Base-by-base conservation (phyloP, 2,797 vertebrate species). In the Trachops cirrhosus region DNA sequence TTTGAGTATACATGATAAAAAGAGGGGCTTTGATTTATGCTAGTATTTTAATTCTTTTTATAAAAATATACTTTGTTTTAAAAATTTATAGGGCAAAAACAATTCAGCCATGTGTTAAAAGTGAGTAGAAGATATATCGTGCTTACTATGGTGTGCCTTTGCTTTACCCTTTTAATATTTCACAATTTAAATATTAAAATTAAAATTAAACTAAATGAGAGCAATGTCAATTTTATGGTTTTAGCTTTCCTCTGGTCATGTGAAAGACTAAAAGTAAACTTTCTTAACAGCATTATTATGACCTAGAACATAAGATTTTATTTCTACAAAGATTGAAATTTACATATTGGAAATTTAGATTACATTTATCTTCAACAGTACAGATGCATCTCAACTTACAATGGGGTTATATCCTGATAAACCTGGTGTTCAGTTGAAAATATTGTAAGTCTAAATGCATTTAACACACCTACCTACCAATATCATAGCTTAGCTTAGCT, bases 121-220 rank as follows among this genome's bases (percentile, higher is more conserved):
- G 37, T 77, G 15, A 37, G 0, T 86, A 9, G 19, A 50, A 2
- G 48, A 67, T 37, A 57, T 6, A 44, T 22, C 34, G 18, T 52
- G 39, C 34, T 46, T 94, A 22, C 48, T 79, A 18, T 52, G 11
- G 15, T 44, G 10, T 68, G 39, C 24, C 14, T 84, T 85, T 62
- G 22, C 67, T 80, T 2, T 70, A 34, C 44, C n/a, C 52, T 87
- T 89, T 75, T 52, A 92, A 70, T 71, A 93, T 57, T 86, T 96
- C 39, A 83, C 59, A 90, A 86, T 83, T 93, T 64, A 95, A 92
- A 46, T 29, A 83, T 70, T 82, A 86, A 93, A 90, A 64, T 48
- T 82, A 34, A 86, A 80, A 37, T 80, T 71, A 54, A 87, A n/a
- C 15, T 77, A 82, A 89, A 34, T 90, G 59, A 62, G 86, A 89